Conservation (phyloP, 2,888 invertebrate species). For the Xestoiulus laeticollis region DNA sequence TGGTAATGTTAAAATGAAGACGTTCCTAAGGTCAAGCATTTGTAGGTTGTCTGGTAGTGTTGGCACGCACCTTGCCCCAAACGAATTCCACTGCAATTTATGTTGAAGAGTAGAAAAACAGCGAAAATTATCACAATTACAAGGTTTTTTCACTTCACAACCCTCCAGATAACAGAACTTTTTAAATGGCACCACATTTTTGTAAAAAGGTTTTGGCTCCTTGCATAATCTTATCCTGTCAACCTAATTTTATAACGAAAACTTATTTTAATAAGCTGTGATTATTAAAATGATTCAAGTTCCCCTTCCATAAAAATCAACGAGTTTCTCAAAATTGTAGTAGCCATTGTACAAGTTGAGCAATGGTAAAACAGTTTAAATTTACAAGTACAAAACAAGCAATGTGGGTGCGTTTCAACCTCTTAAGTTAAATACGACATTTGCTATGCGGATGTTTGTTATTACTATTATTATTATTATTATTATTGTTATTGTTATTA, state of each 20-base stretch:
- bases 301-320: too few species aligned
- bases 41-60: neutral
- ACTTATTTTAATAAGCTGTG: too few species aligned
- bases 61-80: neutral
- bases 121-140: neutral
- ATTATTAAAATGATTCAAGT: neutral
- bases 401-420: neutral
- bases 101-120: neutral
- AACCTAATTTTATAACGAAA: too few species aligned
- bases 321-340: neutral
- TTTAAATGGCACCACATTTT: too few species aligned
- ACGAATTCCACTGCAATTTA: neutral
- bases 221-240: too few species aligned
- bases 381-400: neutral
- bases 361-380: neutral
- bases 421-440: neutral
- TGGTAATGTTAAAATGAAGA: neutral
- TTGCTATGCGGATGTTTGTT: neutral
- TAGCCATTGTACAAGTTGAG: neutral
- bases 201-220: too few species aligned
- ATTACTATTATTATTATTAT: neutral
- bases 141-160: neutral
- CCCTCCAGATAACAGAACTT: neutral
- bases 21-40: neutral
- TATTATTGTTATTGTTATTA: neutral